A percentile compares a stretch with the other conserved stretches of the same genome.
Conservation (phyloP, 2,113 vertebrate genomes). For the Rafetus swinhoei region DNA sequence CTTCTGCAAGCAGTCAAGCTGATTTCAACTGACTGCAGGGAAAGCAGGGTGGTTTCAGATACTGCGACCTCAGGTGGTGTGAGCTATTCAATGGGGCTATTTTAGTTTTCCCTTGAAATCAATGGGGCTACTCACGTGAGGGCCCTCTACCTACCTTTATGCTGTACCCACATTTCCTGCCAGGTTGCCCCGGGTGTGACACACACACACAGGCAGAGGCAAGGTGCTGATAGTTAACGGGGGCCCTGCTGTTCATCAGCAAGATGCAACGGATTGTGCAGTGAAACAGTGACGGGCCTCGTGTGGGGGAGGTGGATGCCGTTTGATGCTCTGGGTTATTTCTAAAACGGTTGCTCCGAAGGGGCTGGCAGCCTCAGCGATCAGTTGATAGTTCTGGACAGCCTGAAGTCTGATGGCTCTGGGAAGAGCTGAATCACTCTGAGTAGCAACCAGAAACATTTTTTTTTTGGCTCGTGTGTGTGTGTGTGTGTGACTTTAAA, state of each 20-base stretch:
- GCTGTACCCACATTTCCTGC: neutral
- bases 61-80: neutral
- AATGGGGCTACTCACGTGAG: neutral
- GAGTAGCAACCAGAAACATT: neutral
- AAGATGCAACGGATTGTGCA: neutral
- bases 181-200: neutral
- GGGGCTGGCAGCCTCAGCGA: neutral
- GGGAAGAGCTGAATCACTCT: neutral
- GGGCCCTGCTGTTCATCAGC: neutral
- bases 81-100: neutral
- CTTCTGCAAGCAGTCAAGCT: neutral
- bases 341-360: neutral
- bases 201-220: neutral
- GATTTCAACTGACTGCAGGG: accelerated
- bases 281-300: neutral
- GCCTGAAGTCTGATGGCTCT: neutral
- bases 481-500: too few species aligned
- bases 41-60: accelerated
- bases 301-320: neutral
- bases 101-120: neutral
- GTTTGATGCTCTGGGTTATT: neutral
- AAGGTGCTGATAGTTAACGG: neutral
- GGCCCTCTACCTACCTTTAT: too few species aligned
- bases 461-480: neutral
- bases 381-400: neutral